Evolutionary conservation across 2,888 invertebrate genomes (phyloP).

Genomic region (Petrophora chlorosata): DNA sequence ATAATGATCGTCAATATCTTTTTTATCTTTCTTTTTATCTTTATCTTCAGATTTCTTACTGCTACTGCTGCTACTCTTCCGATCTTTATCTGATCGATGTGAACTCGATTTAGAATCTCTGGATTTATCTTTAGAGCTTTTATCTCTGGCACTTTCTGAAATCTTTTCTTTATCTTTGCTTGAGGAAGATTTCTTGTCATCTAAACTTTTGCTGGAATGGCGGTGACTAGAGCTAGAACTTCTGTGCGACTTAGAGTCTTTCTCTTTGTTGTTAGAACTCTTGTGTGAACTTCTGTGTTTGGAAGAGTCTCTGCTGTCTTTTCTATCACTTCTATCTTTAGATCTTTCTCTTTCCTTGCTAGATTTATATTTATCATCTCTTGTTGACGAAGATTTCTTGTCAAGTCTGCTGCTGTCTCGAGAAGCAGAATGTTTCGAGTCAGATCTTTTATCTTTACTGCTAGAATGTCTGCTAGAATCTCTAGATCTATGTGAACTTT

Average conservation of each 20-base stretch:
- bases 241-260: constrained; percentile 65
- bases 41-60: constrained; percentile 74
- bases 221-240: constrained; percentile 64
- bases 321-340: constrained; percentile 63
- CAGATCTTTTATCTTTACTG: constrained; percentile 68
- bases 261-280: constrained; percentile 60
- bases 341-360: constrained; percentile 64
- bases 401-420: constrained; percentile 67
- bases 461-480: constrained; percentile 71
- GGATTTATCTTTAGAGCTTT: constrained; percentile 58
- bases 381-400: constrained; percentile 59
- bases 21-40: constrained; percentile 77
- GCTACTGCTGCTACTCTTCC: constrained; percentile 57
- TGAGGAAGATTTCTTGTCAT: constrained; percentile 57
- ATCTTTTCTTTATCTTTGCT: constrained; percentile 56
- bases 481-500: constrained; percentile 70
- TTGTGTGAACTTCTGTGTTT: constrained; percentile 71
- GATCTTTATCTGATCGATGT: constrained; percentile 73
- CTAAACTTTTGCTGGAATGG: constrained; percentile 64
- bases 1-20: constrained; percentile 88
- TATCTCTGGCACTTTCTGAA: constrained; percentile 57
- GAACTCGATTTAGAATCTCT: constrained; percentile 67
- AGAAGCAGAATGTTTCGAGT: constrained; percentile 69
- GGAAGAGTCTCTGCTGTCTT: constrained; percentile 69
- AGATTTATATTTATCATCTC: constrained; percentile 65